Evolutionary conservation across 2,797 vertebrate genomes (phyloP).

Genomic region (Pangasius macronema): DNA sequence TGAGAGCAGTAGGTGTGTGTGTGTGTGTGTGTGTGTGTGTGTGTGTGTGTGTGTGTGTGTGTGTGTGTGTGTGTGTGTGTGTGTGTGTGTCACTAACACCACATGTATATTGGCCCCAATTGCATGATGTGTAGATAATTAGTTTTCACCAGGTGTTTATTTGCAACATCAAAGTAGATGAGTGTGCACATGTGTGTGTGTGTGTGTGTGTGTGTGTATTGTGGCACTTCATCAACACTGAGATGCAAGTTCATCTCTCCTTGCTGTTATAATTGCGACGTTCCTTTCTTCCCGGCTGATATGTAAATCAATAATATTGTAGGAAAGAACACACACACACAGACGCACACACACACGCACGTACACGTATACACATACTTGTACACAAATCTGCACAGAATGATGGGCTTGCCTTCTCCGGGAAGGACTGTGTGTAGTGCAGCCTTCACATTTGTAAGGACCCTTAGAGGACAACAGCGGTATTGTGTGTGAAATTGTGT

Average conservation of each 20-base stretch:
- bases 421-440: background rate
- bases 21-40: slow-evolving; percentile 26
- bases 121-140: slow-evolving; percentile 39
- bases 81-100: slow-evolving; percentile 21
- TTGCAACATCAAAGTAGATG: slow-evolving; percentile 20
- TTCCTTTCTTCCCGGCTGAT: slow-evolving; percentile 31
- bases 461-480: background rate
- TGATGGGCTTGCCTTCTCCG: background rate
- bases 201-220: slow-evolving; percentile 3
- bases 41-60: slow-evolving; percentile 21
- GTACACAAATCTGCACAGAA: background rate
- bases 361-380: background rate
- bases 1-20: background rate
- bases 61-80: slow-evolving; percentile 21
- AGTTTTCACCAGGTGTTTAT: slow-evolving; percentile 34
- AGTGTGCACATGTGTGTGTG: slow-evolving; percentile 6
- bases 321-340: background rate
- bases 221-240: slow-evolving; percentile 35
- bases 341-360: background rate
- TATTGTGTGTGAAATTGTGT: background rate
- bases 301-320: slow-evolving; percentile 35
- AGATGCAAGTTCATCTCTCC: slow-evolving; percentile 41
- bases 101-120: slow-evolving; percentile 20
- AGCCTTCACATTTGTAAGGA: background rate
- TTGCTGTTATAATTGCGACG: slow-evolving; percentile 49